A percentile compares a stretch with the other conserved stretches of the same genome.
These are phyloP conservation scores for Adrianichthys oophorus DNA, from an alignment of 2,797 vertebrate genomes.

Conservation along the genomic window DNA sequence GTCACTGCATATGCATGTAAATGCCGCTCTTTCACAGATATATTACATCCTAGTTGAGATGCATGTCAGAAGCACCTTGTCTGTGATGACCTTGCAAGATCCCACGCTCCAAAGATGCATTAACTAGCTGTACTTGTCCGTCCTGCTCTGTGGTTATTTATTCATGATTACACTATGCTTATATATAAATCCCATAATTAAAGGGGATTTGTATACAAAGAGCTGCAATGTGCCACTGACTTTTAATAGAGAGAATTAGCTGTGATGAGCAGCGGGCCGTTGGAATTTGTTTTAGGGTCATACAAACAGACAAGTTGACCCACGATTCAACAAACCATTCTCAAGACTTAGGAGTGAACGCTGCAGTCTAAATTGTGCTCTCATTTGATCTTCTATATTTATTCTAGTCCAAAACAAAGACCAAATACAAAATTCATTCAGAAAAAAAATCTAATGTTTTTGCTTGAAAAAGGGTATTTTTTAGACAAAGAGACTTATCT, in stretches of 20 bases:
- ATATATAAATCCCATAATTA: slow-evolving; percentile 74
- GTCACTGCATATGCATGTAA: too few relatives aligned
- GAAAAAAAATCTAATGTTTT: too few relatives aligned
- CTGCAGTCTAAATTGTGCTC: too few relatives aligned
- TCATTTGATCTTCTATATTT: too few relatives aligned
- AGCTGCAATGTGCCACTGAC: slow-evolving; percentile 57
- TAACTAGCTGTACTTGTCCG: slow-evolving; percentile 54
- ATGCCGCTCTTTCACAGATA: neutral
- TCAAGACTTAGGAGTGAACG: too few relatives aligned
- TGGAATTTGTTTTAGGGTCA: slow-evolving; percentile 18
- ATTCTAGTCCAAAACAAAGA: too few relatives aligned
- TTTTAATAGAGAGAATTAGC: slow-evolving; percentile 62
- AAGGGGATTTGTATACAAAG: slow-evolving; percentile 74
- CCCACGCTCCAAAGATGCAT: slow-evolving; percentile 46
- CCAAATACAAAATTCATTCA: too few relatives aligned
- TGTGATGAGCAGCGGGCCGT: slow-evolving; percentile 40
- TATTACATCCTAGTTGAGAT: slow-evolving; percentile 47
- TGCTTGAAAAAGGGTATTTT: too few relatives aligned
- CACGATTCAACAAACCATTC: too few relatives aligned
- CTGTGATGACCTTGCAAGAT: slow-evolving; percentile 66
- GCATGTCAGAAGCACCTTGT: slow-evolving; percentile 45
- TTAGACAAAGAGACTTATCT: too few relatives aligned
- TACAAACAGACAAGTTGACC: slow-evolving; percentile 30
- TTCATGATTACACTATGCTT: slow-evolving; percentile 61
- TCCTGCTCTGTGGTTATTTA: slow-evolving; percentile 60